Evolutionary conservation across 1,140 invertebrate genomes (phyloP).

Genomic region (Nasonia longicornis): DNA sequence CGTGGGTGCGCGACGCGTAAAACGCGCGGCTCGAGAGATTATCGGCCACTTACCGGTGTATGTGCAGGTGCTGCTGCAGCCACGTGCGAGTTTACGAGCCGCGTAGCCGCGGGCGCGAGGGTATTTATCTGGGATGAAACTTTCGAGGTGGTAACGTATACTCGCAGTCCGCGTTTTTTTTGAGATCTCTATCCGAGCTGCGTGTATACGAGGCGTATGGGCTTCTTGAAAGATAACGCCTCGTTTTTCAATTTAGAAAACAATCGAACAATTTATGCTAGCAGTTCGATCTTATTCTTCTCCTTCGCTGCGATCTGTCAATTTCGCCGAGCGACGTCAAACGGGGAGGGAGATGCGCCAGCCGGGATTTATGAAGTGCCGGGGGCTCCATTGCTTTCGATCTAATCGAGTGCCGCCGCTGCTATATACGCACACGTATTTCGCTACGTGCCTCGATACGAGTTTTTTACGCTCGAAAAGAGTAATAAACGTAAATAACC

Average conservation of each 20-base stretch:
- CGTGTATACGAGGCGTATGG: too few relatives aligned
- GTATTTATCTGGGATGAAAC: conserved; percentile 1
- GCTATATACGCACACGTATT: not conserved
- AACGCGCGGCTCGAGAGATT: not conserved
- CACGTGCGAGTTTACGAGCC: not conserved
- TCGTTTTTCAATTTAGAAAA: too few relatives aligned
- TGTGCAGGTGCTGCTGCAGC: not conserved
- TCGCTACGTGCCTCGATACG: not conserved
- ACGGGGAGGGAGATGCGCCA: not conserved
- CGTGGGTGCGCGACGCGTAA: conserved; percentile 34
- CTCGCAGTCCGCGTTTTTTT: not conserved
- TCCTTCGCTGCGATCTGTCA: conserved; percentile 22
- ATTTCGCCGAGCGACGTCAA: conserved; percentile 5
- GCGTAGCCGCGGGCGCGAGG: not conserved
- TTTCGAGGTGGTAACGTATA: not conserved
- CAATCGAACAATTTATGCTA: too few relatives aligned
- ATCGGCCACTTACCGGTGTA: conserved; percentile 26
- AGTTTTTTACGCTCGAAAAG: not conserved
- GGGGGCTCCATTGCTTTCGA: conserved; percentile 11
- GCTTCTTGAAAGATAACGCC: too few relatives aligned
- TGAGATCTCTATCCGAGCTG: not conserved
- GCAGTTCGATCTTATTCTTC: not conserved
- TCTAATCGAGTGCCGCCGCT: conserved; percentile 23
- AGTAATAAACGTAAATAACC: too few relatives aligned
- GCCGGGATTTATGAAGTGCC: conserved; percentile 30